Base-by-base conservation (phyloP, 2,888 invertebrate genomes). In the Thecocarcelia acutangulata region DNA sequence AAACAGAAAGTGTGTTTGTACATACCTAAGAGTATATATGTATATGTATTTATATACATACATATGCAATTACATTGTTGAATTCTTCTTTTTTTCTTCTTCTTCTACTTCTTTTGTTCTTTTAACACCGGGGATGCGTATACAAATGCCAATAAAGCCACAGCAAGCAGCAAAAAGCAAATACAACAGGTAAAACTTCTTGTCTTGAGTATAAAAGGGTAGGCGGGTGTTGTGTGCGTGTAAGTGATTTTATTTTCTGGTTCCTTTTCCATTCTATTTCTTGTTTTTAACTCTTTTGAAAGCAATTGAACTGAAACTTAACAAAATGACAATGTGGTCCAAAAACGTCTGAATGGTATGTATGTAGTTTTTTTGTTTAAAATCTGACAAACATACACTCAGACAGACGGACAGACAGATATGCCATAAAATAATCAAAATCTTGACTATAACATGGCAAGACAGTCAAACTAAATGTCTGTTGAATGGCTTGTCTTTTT, bases 401-500 rank as follows among this genome's bases (percentile, higher is more conserved):
- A 66, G 21, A 21, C n/a, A 63, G 56, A 42, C 19, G 50, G 19
- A 33, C 17, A 58, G 42, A 56, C 19, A 59, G 17, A 46, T 9
- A 42, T 42, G 28, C n/a, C 33, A 33, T 33, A 56, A 21, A 48
- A 66, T 48, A 74, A 56, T 66, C 56, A 46, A 59, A 68, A 13
- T 58, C 21, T 50, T 59, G 15, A 58, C 50, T 75, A 46, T 40
- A 64, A 56, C 42, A 24, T 54, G 61, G 48, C 33, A 59, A 70
- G 87, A 86, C 86, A 86, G 84, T 86, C 88, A 46, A 76, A 80
- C 61, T 68, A 69, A 44, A 63, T 42, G 61, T 58, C 48, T 61
- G 54, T 63, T 33, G 48, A 15, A 8, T 12, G 13, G 40, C 24
- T 33, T 33, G 56, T 69, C 68, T 69, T 24, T 28, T 28, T 12